phyloP scores from a whole-genome alignment of 2,113 vertebrate species.

The Perccottus glenii region DNA sequence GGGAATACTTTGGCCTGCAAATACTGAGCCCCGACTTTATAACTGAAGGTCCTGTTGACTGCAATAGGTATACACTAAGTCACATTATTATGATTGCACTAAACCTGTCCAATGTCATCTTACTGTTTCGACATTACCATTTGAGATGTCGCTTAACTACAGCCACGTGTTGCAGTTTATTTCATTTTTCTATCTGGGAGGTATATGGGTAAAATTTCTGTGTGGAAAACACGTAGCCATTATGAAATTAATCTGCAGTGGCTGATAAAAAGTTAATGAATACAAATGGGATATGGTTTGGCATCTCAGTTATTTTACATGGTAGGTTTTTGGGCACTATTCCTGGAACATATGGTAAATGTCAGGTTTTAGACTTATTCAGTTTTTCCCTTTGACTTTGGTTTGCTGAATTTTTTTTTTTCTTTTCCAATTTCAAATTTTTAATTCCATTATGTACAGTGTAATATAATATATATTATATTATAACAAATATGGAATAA shows the following conservation, averaged over 20 bases:
- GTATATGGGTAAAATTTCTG: constrained; percentile 59
- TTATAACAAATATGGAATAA: too few species aligned
- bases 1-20: constrained; percentile 15
- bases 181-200: constrained; percentile 62
- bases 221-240: constrained; percentile 68
- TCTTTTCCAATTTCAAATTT: too few species aligned
- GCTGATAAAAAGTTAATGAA: constrained; percentile 68
- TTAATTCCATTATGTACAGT: too few species aligned
- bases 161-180: constrained; percentile 64
- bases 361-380: constrained; percentile 68
- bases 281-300: constrained; percentile 70
- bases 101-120: constrained; percentile 23
- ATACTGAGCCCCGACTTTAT: constrained; percentile 3
- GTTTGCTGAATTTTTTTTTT: constrained; percentile 7
- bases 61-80: constrained; percentile 23
- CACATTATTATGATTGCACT: constrained; percentile 28
- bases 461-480: too few species aligned
- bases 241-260: constrained; percentile 69
- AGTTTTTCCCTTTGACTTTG: constrained; percentile 54
- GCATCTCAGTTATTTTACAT: constrained; percentile 76
- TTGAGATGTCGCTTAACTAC: constrained; percentile 55
- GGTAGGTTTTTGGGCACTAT: constrained; percentile 55
- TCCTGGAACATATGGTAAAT: constrained; percentile 76
- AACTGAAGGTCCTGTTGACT: constrained; percentile 21
- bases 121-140: constrained; percentile 36